These are phyloP conservation scores for Herpailurus yagouaroundi DNA, from an alignment of 2,113 vertebrate species.

Conservation along the genomic window DNA sequence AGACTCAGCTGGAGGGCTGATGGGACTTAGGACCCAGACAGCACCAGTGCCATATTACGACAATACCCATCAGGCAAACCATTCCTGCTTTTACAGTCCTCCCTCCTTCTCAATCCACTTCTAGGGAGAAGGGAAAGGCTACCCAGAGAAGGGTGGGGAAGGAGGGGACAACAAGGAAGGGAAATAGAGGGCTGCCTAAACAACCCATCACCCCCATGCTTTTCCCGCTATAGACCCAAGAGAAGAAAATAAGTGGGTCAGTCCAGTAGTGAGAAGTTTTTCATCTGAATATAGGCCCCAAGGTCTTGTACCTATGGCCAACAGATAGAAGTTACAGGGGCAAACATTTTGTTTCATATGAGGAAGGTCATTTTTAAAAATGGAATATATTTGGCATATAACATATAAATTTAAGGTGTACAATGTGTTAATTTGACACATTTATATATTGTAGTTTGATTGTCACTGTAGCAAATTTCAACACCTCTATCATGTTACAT, in stretches of 20 bases:
- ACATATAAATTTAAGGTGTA: not conserved
- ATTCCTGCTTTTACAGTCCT: not conserved
- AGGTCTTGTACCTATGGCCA: not conserved
- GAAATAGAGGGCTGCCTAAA: not conserved
- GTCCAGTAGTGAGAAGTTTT: not conserved
- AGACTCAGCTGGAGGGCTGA: not conserved
- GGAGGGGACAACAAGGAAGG: not conserved
- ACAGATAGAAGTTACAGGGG: not conserved
- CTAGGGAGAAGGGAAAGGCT: not conserved
- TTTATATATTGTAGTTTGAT: not conserved
- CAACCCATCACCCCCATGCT: not conserved
- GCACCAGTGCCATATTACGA: accelerated
- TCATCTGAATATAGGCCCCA: not conserved
- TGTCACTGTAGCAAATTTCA: not conserved
- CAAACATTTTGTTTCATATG: not conserved
- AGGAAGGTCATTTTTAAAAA: not conserved
- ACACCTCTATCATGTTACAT: not conserved
- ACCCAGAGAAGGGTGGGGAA: not conserved
- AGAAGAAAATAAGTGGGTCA: not conserved
- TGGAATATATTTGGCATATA: not conserved
- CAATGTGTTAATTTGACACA: not conserved
- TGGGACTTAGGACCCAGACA: no score
- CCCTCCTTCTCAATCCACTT: not conserved
- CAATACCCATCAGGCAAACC: no score
- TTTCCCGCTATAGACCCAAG: not conserved